Evolutionary conservation across 2,888 invertebrate genomes (phyloP).

Genomic region (Branchellion lobata): DNA sequence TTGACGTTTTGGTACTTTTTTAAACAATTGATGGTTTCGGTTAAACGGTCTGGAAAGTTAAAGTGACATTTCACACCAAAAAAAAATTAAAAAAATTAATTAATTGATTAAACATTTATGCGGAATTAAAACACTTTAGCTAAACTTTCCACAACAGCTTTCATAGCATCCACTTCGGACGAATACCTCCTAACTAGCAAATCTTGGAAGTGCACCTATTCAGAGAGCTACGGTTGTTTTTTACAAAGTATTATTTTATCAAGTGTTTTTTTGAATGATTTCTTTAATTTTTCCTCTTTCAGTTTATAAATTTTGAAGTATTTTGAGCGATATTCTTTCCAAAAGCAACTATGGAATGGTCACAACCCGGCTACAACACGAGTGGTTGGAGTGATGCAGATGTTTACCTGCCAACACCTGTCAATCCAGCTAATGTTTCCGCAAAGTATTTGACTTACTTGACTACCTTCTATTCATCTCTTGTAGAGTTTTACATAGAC

Average conservation of each 20-base stretch:
- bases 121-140: background rate
- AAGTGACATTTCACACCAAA: background rate
- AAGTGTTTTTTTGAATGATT: background rate
- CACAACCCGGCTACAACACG: background rate
- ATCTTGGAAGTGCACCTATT: background rate
- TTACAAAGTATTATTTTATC: background rate
- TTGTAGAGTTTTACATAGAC: no score
- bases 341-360: background rate
- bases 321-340: background rate
- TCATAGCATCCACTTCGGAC: slow-evolving; percentile 5
- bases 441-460: background rate
- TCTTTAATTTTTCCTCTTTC: background rate
- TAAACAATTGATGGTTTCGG: background rate
- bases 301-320: background rate
- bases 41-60: background rate
- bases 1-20: background rate
- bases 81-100: background rate
- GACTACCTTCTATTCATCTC: no score
- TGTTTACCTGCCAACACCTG: background rate
- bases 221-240: background rate
- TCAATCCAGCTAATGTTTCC: background rate
- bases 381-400: background rate
- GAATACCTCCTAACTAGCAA: background rate
- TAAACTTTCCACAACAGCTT: background rate
- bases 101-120: background rate